Evolutionary conservation across 2,888 invertebrate species (phyloP).

Genomic region (Tetranychus piercei): DNA sequence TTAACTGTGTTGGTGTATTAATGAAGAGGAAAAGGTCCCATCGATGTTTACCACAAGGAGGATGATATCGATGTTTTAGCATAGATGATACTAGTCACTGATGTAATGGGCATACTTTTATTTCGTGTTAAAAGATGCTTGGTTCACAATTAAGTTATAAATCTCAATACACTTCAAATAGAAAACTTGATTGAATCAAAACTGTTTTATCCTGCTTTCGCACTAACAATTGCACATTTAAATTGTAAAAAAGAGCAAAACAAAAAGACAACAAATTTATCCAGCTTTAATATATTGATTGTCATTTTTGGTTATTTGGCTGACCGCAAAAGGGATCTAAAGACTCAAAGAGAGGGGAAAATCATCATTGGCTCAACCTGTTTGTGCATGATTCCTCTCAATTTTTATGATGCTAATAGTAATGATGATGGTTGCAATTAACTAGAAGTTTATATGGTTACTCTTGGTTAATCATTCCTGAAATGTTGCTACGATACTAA

Average conservation of each 20-base stretch:
- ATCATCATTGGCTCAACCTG: not conserved
- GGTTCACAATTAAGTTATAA: too few species aligned
- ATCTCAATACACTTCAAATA: too few species aligned
- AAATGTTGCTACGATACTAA: not conserved
- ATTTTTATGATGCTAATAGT: not conserved
- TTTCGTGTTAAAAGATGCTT: not conserved
- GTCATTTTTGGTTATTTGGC: not conserved
- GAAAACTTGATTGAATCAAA: too few species aligned
- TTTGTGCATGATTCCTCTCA: not conserved
- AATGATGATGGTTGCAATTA: not conserved
- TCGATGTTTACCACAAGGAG: conserved; percentile 13
- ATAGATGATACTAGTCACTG: not conserved
- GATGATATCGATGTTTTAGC: conserved; percentile 7
- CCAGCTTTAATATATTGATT: too few species aligned
- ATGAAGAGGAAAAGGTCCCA: conserved; percentile 18
- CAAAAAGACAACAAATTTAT: too few species aligned
- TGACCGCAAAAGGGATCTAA: not conserved
- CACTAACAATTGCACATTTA: too few species aligned
- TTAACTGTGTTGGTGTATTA: conserved; percentile 13
- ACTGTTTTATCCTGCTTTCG: too few species aligned
- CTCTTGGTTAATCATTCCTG: not conserved
- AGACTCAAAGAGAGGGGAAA: not conserved
- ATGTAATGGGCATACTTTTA: not conserved
- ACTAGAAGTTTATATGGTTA: not conserved
- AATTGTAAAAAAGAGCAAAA: too few species aligned